Evolutionary conservation across 2,888 invertebrate species (phyloP).

Genomic region (Nemurella pictetii): DNA sequence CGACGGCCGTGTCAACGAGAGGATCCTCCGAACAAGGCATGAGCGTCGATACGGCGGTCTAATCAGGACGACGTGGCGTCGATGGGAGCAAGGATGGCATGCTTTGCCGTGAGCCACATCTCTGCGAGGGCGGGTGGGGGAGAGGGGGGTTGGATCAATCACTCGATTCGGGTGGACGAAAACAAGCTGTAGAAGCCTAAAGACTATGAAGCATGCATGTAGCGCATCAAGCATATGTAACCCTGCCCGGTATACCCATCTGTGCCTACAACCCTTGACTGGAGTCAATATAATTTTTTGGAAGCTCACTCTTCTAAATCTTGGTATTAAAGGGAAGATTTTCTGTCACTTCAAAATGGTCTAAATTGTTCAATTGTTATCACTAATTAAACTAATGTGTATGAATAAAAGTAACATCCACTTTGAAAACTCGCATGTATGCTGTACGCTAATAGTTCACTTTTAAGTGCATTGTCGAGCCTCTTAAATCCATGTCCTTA

Average conservation of each 20-base stretch:
- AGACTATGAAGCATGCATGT: constrained; percentile 53
- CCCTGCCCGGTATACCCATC: constrained; percentile 44
- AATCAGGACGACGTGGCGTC: not conserved
- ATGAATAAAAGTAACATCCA: constrained; percentile 41
- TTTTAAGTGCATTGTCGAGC: constrained; percentile 34
- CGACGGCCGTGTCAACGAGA: not conserved
- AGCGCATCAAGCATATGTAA: constrained; percentile 52
- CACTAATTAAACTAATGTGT: constrained; percentile 39
- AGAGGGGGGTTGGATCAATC: not conserved
- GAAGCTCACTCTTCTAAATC: constrained; percentile 53
- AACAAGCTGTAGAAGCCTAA: constrained; percentile 44
- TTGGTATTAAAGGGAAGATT: constrained; percentile 44
- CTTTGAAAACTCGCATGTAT: constrained; percentile 39
- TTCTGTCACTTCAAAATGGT: constrained; percentile 36
- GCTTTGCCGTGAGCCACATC: not conserved
- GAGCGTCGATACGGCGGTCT: not conserved
- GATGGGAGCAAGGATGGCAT: not conserved
- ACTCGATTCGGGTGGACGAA: constrained; percentile 12
- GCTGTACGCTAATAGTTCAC: constrained; percentile 34
- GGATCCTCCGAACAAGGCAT: not conserved
- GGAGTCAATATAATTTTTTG: constrained; percentile 46
- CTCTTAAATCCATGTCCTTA: constrained; percentile 40
- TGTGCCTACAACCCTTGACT: constrained; percentile 43
- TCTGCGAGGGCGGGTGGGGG: not conserved
- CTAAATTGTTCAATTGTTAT: constrained; percentile 37